These are phyloP conservation scores for Melanotaenia maccullochi DNA, from an alignment of 2,797 vertebrate genomes.

Conservation along the genomic window DNA sequence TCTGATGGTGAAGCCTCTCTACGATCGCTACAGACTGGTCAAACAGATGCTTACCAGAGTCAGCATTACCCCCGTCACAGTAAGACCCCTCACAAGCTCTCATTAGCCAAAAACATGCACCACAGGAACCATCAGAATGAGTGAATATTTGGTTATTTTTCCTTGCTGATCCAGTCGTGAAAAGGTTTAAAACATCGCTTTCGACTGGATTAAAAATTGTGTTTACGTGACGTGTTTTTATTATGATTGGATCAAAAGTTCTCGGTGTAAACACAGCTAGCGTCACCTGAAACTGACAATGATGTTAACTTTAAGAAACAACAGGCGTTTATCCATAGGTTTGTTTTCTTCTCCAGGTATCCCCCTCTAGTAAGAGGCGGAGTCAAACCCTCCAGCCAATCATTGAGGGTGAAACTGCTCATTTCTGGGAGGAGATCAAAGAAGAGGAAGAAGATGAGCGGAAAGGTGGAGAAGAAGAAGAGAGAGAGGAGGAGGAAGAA, in stretches of 20 bases:
- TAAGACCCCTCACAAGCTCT: constrained; percentile 59
- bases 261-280: no score
- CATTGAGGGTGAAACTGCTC: constrained; percentile 96
- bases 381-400: constrained; percentile 95
- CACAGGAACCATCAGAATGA: no score
- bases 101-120: not conserved
- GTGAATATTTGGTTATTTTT: no score
- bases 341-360: constrained; percentile 81
- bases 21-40: constrained; percentile 95
- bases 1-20: constrained; percentile 93
- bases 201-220: no score
- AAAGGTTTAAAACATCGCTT: no score
- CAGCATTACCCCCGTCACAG: constrained; percentile 93
- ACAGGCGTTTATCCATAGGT: not conserved
- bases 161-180: no score
- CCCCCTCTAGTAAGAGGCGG: constrained; percentile 94
- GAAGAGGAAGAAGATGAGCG: constrained; percentile 84
- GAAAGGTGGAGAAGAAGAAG: constrained; percentile 75
- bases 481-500: constrained; percentile 82
- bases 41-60: constrained; percentile 98
- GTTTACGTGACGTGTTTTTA: no score
- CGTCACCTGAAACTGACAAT: no score
- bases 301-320: no score
- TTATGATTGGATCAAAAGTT: no score
- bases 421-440: constrained; percentile 98